These are phyloP conservation scores for Diacarnus erythraeanus DNA, from an alignment of 37 sponge, comb jelly and placozoan species.

Conservation along the genomic window DNA sequence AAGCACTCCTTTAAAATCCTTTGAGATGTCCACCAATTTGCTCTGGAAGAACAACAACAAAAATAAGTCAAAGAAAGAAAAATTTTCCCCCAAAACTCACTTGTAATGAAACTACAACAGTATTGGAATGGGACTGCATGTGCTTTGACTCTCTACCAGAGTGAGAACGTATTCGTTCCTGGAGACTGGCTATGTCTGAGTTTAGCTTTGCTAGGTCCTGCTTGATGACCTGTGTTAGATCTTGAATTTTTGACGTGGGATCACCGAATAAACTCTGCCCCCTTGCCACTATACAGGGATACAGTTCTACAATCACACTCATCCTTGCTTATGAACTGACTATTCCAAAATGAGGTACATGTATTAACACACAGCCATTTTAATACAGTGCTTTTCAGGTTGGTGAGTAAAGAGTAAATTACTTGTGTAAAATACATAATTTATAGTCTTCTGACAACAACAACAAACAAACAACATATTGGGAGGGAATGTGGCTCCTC, in stretches of 20 bases:
- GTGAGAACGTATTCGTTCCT: constrained; percentile 37
- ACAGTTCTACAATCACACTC: too few species aligned
- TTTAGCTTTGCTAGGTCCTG: constrained; percentile 82
- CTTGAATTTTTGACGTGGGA: constrained; percentile 88
- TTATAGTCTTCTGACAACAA: too few species aligned
- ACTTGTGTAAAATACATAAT: too few species aligned
- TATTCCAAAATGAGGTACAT: too few species aligned
- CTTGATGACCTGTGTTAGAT: constrained; percentile 92
- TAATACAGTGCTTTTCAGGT: too few species aligned
- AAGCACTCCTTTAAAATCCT: constrained; percentile 92
- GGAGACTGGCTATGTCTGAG: constrained; percentile 77
- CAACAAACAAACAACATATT: too few species aligned
- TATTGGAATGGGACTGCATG: constrained; percentile 66
- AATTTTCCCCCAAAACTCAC: constrained; percentile 24
- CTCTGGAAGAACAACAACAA: constrained; percentile 61
- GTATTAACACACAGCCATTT: too few species aligned
- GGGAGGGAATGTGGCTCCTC: too few species aligned
- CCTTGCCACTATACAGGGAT: too few species aligned
- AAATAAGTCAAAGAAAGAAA: too few species aligned
- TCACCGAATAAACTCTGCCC: constrained; percentile 89
- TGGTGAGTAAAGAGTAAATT: too few species aligned
- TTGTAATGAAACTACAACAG: constrained; percentile 81
- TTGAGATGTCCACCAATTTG: constrained; percentile 82
- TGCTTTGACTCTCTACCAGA: constrained; percentile 48
- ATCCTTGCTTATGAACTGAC: too few species aligned